Conservation (phyloP, 2,797 vertebrate genomes). For the Allobates femoralis region DNA sequence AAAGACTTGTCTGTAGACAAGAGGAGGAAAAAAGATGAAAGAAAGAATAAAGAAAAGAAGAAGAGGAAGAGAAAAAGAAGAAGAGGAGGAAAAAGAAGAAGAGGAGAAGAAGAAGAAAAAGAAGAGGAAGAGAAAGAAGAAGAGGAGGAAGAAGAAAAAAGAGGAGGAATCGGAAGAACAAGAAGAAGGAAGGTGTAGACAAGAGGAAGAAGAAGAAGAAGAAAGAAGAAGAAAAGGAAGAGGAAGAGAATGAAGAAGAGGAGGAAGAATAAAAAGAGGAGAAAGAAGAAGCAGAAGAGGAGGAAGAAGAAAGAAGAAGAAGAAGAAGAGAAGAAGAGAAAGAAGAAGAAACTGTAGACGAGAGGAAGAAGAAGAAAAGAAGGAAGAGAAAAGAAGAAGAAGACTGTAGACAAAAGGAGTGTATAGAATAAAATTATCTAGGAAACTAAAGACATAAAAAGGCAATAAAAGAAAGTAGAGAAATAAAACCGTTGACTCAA, state of each 20-base stretch:
- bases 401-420: no score
- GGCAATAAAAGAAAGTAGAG: not conserved
- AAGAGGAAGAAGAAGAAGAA: not conserved
- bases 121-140: not conserved
- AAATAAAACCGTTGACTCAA: no score
- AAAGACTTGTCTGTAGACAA: not conserved
- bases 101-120: no score
- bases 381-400: no score
- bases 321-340: not conserved
- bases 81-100: not conserved
- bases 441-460: not conserved
- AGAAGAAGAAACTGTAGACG: no score
- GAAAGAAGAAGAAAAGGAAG: not conserved
- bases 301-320: not conserved
- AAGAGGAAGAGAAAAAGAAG: not conserved
- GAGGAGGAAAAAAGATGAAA: not conserved
- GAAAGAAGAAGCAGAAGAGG: no score
- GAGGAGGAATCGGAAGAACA: not conserved
- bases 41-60: no score
- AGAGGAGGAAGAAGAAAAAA: no score
- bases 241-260: not conserved
- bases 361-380: not conserved
- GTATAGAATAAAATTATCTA: no score
- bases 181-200: not conserved
- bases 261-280: not conserved